Evolutionary conservation across 2,888 invertebrate genomes (phyloP).

Genomic region (Lordiphosa fenestrarum): DNA sequence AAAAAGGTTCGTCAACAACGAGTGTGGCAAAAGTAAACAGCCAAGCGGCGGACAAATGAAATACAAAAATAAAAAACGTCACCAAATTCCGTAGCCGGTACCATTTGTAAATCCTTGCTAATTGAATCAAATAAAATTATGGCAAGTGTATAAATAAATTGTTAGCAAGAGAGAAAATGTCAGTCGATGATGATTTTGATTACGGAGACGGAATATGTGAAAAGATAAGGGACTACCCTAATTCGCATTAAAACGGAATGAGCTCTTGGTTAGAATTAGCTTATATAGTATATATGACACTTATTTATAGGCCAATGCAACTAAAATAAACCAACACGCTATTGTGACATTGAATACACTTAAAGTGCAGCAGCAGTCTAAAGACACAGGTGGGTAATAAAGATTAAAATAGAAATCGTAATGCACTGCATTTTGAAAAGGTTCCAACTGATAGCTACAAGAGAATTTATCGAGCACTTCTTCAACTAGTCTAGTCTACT

Average conservation of each 20-base stretch:
- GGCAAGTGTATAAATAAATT: conserved; percentile 3
- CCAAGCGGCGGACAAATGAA: too few species aligned
- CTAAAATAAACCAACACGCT: conserved; percentile 11
- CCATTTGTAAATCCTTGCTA: conserved; percentile 2
- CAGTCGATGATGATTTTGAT: neutral
- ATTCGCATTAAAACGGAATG: too few species aligned
- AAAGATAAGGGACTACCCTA: neutral
- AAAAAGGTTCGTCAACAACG: conserved; percentile 15
- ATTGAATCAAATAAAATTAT: conserved; percentile 5
- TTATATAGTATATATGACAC: too few species aligned
- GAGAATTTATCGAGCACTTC: conserved; percentile 17
- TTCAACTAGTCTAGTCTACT: conserved; percentile 1
- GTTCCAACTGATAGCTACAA: conserved; percentile 16
- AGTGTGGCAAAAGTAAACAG: conserved; percentile 15
- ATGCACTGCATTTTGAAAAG: conserved; percentile 3
- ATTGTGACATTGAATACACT: conserved; percentile 31
- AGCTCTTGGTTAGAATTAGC: too few species aligned
- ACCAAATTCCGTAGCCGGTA: neutral
- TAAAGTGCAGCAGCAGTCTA: conserved; percentile 20
- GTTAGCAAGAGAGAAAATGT: neutral
- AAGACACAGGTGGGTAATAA: conserved; percentile 32
- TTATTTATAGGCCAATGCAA: conserved; percentile 19
- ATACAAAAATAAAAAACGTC: neutral
- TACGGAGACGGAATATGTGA: neutral
- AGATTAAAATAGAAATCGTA: conserved; percentile 57